Evolutionary conservation across 2,888 invertebrate species (phyloP), one percentile per base, ranked within the genome.

Genomic region (Caenorhabditis sp.): DNA sequence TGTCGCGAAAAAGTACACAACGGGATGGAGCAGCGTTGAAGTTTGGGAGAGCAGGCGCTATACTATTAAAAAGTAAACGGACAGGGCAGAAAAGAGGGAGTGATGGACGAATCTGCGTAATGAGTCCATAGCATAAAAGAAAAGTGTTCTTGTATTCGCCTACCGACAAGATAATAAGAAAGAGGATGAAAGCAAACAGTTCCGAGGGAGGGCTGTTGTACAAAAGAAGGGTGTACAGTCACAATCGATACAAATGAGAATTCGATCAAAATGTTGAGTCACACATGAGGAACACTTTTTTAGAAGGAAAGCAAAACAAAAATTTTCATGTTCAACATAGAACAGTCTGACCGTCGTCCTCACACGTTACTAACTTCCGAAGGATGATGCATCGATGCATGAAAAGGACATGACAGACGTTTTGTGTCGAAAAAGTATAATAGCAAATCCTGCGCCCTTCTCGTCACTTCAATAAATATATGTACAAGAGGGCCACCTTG

Each of bases 371-470:
- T 59, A 48, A 68, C 68, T 58, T 68, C 68, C 68, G 56, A 66
- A 66, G 17, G 35, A 65, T 56, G 13, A 59, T 45, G 56, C 70
- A 70, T 37, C 59, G 70, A 70, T 70, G 70, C 70, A 70, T 70
- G 37, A 56, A 66, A 66, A 58, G 45, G 50, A 59, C 43, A 58
- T 24, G 27, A 8, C 20, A 43, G 50, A 52, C 43, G 11, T 45
- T 59, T 66, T 70, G n/a, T 43, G 35, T 43, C n/a, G 8, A n/a
- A 41, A n/a, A 58, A 58, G 58, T 50, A 56, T 56, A 46, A 59
- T 58, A 68, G 68, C 50, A 59, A 70, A 59, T 50, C 59, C 8
- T 26, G 24, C n/a, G n/a, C 53, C 37, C 45, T 35, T 58, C n/a
- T 48, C 59, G 53, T 43, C 70, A 45, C 50, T 59, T 70, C 59